Evolutionary conservation across 2,888 invertebrate genomes (phyloP).

Genomic region (Apodemia duryi): DNA sequence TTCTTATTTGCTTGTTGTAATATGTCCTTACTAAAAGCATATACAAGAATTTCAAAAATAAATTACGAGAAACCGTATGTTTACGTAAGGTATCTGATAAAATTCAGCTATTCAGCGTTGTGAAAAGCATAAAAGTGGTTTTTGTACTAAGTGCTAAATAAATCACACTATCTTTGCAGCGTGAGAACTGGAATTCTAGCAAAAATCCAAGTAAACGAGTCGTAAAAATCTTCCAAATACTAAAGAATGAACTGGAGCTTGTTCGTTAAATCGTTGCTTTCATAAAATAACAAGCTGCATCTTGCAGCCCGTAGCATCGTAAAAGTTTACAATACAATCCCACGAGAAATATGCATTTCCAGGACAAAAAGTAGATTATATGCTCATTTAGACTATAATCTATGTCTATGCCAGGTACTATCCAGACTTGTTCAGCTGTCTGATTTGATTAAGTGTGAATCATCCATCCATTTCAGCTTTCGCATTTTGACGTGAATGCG

Average conservation of each 20-base stretch:
- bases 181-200: constrained; percentile 11
- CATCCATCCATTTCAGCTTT: no score
- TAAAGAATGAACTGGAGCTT: not conserved
- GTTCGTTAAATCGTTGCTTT: not conserved
- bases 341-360: not conserved
- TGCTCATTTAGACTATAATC: no score
- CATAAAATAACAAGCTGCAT: not conserved
- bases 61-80: not conserved
- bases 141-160: constrained; percentile 16
- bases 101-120: not conserved
- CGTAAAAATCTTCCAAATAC: not conserved
- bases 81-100: not conserved
- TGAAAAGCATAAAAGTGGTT: constrained; percentile 13
- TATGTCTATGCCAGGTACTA: no score
- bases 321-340: no score
- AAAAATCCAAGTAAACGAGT: constrained; percentile 4
- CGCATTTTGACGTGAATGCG: no score
- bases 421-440: no score
- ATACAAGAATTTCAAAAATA: not conserved
- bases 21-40: no score
- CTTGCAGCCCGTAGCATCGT: not conserved
- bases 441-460: no score
- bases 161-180: constrained; percentile 15
- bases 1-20: no score
- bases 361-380: not conserved